Evolutionary conservation across 1,140 invertebrate species (phyloP).

Genomic region (Tetramorium parvispinum): DNA sequence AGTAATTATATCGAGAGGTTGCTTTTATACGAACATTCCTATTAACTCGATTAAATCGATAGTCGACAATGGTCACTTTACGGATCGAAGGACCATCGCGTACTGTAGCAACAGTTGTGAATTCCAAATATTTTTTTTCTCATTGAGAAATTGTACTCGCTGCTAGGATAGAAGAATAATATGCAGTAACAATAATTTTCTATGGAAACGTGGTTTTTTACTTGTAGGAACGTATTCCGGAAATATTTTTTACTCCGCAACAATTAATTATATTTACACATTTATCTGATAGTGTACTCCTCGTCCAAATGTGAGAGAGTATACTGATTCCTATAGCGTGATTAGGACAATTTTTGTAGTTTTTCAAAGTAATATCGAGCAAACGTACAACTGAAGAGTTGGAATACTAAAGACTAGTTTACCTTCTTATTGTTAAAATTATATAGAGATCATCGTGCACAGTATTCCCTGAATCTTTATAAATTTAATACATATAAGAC

Average conservation of each 20-base stretch:
- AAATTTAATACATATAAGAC: conserved; percentile 50
- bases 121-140: conserved; percentile 35
- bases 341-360: conserved; percentile 59
- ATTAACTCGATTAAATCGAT: conserved; percentile 31
- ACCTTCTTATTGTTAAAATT: conserved; percentile 34
- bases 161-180: conserved; percentile 20
- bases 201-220: conserved; percentile 49
- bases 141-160: conserved; percentile 26
- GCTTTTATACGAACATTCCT: conserved; percentile 35
- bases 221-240: conserved; percentile 36
- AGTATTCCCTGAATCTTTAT: conserved; percentile 45
- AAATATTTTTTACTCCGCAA: conserved; percentile 46
- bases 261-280: conserved; percentile 43
- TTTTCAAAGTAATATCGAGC: conserved; percentile 50
- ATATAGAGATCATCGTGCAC: conserved; percentile 39
- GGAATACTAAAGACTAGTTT: conserved; percentile 37
- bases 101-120: conserved; percentile 7
- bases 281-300: conserved; percentile 37
- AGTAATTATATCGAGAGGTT: conserved; percentile 27
- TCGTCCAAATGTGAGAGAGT: conserved; percentile 4
- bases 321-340: conserved; percentile 28
- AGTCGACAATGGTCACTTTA: not conserved
- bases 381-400: conserved; percentile 32
- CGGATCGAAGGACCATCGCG: not conserved
- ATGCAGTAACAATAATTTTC: conserved; percentile 56